phyloP scores from a whole-genome alignment of 2,797 vertebrate genomes.

The Heteromormyrus szaboi region DNA sequence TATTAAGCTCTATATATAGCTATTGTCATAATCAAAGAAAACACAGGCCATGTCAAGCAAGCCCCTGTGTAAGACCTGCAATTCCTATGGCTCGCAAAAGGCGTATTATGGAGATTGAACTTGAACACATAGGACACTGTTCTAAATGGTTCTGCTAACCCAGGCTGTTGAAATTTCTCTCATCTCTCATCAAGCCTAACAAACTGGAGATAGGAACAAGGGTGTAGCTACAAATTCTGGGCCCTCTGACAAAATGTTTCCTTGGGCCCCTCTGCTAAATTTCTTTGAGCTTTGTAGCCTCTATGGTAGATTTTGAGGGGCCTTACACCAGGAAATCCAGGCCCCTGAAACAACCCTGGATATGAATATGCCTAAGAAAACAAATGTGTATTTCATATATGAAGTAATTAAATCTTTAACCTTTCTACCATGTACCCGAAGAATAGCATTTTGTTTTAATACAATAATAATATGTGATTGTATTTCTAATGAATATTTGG shows the following conservation, averaged over 20 bases:
- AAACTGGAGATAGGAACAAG: neutral
- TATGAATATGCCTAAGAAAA: neutral
- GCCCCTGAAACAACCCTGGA: neutral
- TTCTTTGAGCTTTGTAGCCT: neutral
- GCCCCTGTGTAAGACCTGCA: neutral
- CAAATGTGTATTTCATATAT: neutral
- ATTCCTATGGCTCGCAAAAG: neutral
- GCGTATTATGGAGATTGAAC: neutral
- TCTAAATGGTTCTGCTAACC: neutral
- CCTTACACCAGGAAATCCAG: neutral
- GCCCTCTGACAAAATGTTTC: neutral
- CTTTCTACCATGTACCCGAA: neutral
- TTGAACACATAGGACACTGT: neutral
- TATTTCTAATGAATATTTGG: neutral
- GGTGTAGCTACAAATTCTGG: neutral
- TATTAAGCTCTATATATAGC: slow-evolving; percentile 4
- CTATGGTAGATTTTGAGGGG: neutral
- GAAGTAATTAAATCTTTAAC: neutral
- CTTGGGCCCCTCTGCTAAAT: neutral
- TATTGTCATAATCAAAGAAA: neutral
- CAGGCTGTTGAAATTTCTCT: neutral
- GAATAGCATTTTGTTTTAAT: neutral
- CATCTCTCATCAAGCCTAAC: neutral
- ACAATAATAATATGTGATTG: neutral
- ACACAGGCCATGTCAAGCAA: neutral